Evolutionary conservation across 2,113 vertebrate genomes (phyloP), one percentile per base, ranked within the genome.

Genomic region (Sceloporus tristichus): DNA sequence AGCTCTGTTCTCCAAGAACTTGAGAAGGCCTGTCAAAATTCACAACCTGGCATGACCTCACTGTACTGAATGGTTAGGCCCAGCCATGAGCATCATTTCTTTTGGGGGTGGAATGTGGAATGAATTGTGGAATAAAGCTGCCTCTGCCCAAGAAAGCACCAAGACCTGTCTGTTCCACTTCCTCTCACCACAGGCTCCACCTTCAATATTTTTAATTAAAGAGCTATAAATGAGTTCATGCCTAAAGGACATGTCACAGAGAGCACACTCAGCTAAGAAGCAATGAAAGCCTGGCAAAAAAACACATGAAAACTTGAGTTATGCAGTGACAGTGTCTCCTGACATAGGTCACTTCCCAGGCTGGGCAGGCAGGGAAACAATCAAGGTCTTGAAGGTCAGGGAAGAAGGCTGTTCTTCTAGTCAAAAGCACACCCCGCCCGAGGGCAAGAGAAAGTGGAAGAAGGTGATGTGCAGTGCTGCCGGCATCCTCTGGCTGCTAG

Each of bases 391-490:
- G 83, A 90, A 91, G 86, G 59, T 89, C 93, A 88, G 5, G 0
- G 82, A 92, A 91, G 66, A 89, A 89, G 68, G 83, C 82, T 89
- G 91, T 79, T 95, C 91, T 94, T 92, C 5, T 2, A n/a, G 56
- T 0, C 29, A 1, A 79, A 82, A 94, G 82, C n/a, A 19, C 83
- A 59, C 56, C 78, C 78, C 93, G 92, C 92, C 85, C 10, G 84
- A 29, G 87, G 92, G 93, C 91, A 94, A 89, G 77, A 93, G 82
- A 90, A 90, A 92, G 8, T 84, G 93, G 89, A 92, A 88, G 87
- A 92, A 88, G 88, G 90, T 83, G 93, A 34, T 54, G 75, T 79
- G 25, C 75, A 94, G 93, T 93, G 91, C 91, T 95, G 11, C 59
- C 13, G 87, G 93, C 86, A 81, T 10, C 87, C 82, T 16, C 87